Evolutionary conservation across 2,797 vertebrate genomes (phyloP).

Genomic region (Chelonia mydas): DNA sequence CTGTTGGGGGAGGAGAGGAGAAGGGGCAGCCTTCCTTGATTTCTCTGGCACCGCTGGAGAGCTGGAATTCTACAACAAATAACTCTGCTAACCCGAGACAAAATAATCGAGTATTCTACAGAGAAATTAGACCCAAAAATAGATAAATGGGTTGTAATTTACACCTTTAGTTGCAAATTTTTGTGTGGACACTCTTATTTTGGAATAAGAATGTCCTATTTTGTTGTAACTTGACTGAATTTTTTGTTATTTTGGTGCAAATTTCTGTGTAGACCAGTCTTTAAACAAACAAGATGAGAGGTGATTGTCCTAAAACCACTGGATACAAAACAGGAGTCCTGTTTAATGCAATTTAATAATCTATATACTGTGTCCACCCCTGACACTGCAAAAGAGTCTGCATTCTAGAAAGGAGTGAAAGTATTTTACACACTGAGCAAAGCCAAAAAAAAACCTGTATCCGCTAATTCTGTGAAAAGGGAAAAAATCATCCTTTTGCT

Average conservation of each 20-base stretch:
- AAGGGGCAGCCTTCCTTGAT: not conserved
- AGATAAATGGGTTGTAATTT: not conserved
- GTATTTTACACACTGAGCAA: not conserved
- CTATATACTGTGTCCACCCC: slow-evolving; percentile 2
- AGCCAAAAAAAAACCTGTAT: not conserved
- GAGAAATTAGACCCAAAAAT: not conserved
- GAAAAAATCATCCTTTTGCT: not conserved
- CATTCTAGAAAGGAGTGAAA: not conserved
- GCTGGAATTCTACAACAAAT: not conserved
- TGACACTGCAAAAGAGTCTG: not conserved
- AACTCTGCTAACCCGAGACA: rapidly evolving
- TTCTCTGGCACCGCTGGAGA: not conserved
- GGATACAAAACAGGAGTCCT: not conserved
- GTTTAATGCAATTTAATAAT: slow-evolving; percentile 20
- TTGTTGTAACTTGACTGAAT: not conserved
- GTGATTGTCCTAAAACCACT: slow-evolving; percentile 2
- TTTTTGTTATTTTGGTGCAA: not conserved
- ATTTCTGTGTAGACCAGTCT: not conserved
- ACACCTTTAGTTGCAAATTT: not conserved
- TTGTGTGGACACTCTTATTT: not conserved
- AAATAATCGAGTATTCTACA: not conserved
- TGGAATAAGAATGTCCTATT: not conserved
- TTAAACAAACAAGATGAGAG: not conserved
- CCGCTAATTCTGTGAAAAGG: not conserved
- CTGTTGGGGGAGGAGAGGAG: too few species aligned